phyloP scores from a whole-genome alignment of 1,140 invertebrate genomes.

The Drosophila prosaltans region DNA sequence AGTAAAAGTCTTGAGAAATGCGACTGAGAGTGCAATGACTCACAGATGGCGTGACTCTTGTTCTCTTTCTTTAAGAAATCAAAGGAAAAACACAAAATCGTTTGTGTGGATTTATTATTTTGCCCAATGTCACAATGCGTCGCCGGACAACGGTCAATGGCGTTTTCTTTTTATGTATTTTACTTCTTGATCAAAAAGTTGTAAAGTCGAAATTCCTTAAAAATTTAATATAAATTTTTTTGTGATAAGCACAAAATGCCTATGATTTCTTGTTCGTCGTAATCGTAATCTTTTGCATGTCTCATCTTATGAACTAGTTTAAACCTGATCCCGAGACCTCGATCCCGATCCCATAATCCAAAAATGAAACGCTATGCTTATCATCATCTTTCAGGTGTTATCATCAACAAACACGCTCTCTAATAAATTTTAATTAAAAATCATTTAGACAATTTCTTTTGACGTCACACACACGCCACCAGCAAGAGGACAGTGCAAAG shows the following conservation, averaged over 20 bases:
- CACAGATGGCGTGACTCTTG: constrained; percentile 73
- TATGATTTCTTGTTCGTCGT: background rate
- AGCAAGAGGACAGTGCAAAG: background rate
- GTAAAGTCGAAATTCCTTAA: constrained; percentile 20
- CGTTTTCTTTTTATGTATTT: constrained; percentile 20
- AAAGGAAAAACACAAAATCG: constrained; percentile 38
- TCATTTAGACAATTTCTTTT: constrained; percentile 12
- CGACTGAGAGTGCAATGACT: constrained; percentile 66
- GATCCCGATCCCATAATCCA: too few species aligned
- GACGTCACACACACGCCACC: background rate
- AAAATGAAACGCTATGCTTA: background rate
- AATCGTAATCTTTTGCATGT: background rate
- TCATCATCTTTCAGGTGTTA: constrained; percentile 5
- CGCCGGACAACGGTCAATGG: constrained; percentile 69
- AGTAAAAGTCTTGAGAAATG: constrained; percentile 61
- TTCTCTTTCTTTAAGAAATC: constrained; percentile 68
- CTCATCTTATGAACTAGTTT: constrained; percentile 5
- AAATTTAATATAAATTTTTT: constrained; percentile 18
- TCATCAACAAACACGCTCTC: constrained; percentile 5
- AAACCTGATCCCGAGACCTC: background rate
- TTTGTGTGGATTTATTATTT: constrained; percentile 23
- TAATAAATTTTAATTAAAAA: constrained; percentile 15
- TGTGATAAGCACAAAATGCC: background rate
- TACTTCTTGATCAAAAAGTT: background rate
- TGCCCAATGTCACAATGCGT: constrained; percentile 60